Base-by-base conservation (phyloP, 2,113 vertebrate genomes). In the Chaetorhynchus papuensis region DNA sequence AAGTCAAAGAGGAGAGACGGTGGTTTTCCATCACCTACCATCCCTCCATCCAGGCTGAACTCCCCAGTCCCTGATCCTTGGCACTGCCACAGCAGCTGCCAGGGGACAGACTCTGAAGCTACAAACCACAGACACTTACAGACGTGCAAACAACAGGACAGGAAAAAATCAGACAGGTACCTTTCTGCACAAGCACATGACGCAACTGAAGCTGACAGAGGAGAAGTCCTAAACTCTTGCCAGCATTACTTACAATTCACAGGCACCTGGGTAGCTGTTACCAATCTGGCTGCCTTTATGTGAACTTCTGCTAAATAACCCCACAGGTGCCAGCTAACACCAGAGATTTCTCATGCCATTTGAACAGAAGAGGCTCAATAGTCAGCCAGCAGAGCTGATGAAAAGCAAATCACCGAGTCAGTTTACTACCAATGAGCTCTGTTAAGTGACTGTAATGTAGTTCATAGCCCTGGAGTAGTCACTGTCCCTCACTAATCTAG, bases 371-470 rank as follows among this genome's bases (percentile, higher is more conserved):
- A 85, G 28, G 26, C 81, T 92, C 59, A 89, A 90, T 44, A 91
- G 91, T 75, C 87, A 96, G n/a, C 39, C 14, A 2, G 61, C n/a
- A 94, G 61, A 89, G 87, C 90, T 95, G 85, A 94, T 88, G 83
- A 79, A 89, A 93, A 96, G 82, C 92, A 96, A 94, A 95, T 94
- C 84, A 96, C 72, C 0, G 0, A 89, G 91, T 86, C 90, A 88
- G 83, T 94, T 96, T 91, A 88, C 89, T 74, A 88, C 52, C 87
- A 78, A 92, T 49, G 94, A 95, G 84, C 74, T 95, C 83, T 83
- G n/a, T 94, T 96, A 96, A 97, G 76, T 90, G 79, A 83, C 89
- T 94, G 45, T 76, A 95, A 86, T 81, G 89, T 45, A 94, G 91
- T 93, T 93, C 82, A 83, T 84, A 50, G 42, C 85, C 94, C 92